Base-by-base conservation (phyloP, 2,888 invertebrate species). In the Leptodirus hochenwartii region DNA sequence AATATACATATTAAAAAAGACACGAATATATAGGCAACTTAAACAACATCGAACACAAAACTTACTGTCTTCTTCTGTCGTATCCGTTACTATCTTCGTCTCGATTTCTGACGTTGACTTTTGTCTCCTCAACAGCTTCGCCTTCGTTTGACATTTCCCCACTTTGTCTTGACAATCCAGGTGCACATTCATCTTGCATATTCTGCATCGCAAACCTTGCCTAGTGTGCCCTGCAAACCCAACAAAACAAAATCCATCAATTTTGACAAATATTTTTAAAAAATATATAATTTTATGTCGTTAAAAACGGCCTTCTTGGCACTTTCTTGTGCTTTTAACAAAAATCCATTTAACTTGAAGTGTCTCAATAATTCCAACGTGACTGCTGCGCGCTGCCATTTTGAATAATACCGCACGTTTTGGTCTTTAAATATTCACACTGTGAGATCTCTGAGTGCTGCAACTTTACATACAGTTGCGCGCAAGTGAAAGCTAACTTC, bases 151-250 rank as follows among this genome's bases (percentile, higher is more conserved):
- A 51, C 88, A 90, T 49, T 75, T 76, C 35, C 72, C 72, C 11
- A 78, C 74, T 45, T 77, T 73, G 8, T 81, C 74, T 56, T 81
- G 73, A 58, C 90, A 90, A 54, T 88, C 87, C 25, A 77, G 69
- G 58, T 90, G 90, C 31, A 84, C 77, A 56, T 88, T 90, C 59
- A 81, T 71, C 58, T 88, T 90, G 58, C 90, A 90, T 38, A 85
- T 67, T 32, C 85, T 70, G 54, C 90, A 90, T 39, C 84, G 76
- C 32, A 90, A 59, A 10, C 90, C 90, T 58, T 90, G 90, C 26
- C 84, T 67, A 30, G 87, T 84, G 58, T 90, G 90, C 34, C 90
- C 88, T 84, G 50, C 23, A 47, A 46, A 33, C 36, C 12, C 33
- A 35, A 30, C 15, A 16, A 23, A 29, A 16, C 20, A 4, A 32